Base-by-base conservation (phyloP, 2,797 vertebrate genomes). In the Tangara arthus region DNA sequence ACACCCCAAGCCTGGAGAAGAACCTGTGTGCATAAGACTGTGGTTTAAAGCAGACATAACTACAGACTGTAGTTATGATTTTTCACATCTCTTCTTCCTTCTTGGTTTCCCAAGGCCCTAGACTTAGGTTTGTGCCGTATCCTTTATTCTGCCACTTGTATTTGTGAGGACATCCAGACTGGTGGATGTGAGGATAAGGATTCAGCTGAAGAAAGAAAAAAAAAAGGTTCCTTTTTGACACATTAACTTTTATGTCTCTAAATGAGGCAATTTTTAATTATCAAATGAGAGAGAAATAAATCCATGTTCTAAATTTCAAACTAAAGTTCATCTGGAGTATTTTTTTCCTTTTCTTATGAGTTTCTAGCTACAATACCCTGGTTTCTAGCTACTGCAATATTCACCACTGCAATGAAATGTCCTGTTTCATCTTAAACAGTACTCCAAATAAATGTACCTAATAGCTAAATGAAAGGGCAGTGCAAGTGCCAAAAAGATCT, bases 171-270 rank as follows among this genome's bases (percentile, higher is more conserved):
- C 21, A 30, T 69, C 21, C 41, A 82, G n/a, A 49, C 11, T 22
- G 12, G 6, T 53, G 27, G 13, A 35, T 68, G 7, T 30, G 35
- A 73, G 11, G 15, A 82, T 41, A 71, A 81, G 5, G 6, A 72
- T 77, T 76, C 41, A 49, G 10, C 10, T 64, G 30, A 60, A 12
- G 34, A 5, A 23, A 32, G 6, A 8, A 28, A 47, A 32, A 32
- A 24, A 63, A 44, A 11, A 2, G 2, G 0, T 9, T 28, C 2
- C 1, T 73, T 87, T 89, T 50, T 35, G 26, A 22, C n/a, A 41
- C 0, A 0, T 68, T 65, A 39, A 1, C 5, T 73, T 82, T 82
- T 42, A 55, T 4, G 2, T 63, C 12, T 77, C 4, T 42, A 28
- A 71, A 65, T 35, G 6, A 65, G 18, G 17, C 8, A 71, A n/a